Base-by-base conservation (phyloP, 2,888 invertebrate species). In the Folsomia candida region DNA sequence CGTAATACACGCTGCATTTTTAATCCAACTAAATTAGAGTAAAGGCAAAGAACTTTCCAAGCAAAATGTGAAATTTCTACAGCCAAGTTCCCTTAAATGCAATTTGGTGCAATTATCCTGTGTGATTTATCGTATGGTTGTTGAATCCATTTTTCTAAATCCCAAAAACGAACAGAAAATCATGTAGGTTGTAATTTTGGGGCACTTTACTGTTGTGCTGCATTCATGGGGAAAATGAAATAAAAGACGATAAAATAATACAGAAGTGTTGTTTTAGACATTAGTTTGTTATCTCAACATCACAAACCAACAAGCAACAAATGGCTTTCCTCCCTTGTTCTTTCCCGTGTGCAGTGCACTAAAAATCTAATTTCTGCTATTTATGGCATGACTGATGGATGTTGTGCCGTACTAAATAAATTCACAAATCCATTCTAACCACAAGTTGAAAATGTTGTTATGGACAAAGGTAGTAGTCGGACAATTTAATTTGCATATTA, bases 171-270 rank as follows among this genome's bases (percentile, higher is more conserved):
- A 54, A 22, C 54, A 20, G 18, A 20, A 54, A 14, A n/a, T 54
- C 4, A 54, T 26, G 59, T 62, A 62, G 62, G 62, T 14, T 62
- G 62, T 29, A 62, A 29, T 62, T 62, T 62, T 60, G 26, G 25
- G 60, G 60, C 60, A 60, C 22, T 25, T 57, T 57, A 57, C 57
- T 57, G n/a, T n/a, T 57, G 4, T 24, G 25, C 59, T 59, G 14
- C 22, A 24, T 9, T 24, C 14, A 11, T 59, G 25, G 59, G 11
- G 6, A 59, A 59, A 25, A 24, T 18, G 24, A 6, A 59, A 25
- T 59, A 59, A 24, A 9, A 25, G 11, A 57, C 57, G 6, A 11
- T 9, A 57, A 20, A 22, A 57, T 4, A 22, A 59, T 26, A 59
- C 14, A 59, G 59, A 25, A 26, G 59, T 59, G 59, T 14, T 25